Evolutionary conservation across 2,888 invertebrate genomes (phyloP).

Genomic region (Caenorhabditis sinica): DNA sequence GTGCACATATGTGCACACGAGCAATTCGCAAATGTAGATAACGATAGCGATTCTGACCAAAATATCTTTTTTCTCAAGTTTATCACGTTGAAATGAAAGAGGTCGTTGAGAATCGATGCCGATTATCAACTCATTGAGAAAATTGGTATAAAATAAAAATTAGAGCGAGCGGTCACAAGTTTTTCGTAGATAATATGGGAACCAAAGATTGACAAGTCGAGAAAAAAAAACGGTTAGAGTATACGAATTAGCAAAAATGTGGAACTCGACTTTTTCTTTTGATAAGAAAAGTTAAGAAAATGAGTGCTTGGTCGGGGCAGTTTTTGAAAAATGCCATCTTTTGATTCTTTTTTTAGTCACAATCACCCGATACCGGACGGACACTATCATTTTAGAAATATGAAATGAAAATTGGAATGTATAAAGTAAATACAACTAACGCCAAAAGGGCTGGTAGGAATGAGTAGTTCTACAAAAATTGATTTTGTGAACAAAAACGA

Average conservation of each 20-base stretch:
- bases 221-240: slow-evolving; percentile 27
- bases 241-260: slow-evolving; percentile 46
- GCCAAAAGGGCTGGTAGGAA: background rate
- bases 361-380: slow-evolving; percentile 40
- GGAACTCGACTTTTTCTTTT: slow-evolving; percentile 13
- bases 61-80: slow-evolving; percentile 50
- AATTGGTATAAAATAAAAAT: slow-evolving; percentile 45
- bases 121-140: slow-evolving; percentile 19
- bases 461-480: background rate
- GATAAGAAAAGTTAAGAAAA: slow-evolving; percentile 3
- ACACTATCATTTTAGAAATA: slow-evolving; percentile 22
- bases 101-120: slow-evolving; percentile 20
- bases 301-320: slow-evolving; percentile 13
- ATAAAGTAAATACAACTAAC: slow-evolving; percentile 18
- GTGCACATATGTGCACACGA: slow-evolving; percentile 53
- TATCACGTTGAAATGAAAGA: slow-evolving; percentile 36
- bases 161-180: slow-evolving; percentile 44
- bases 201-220: slow-evolving; percentile 36
- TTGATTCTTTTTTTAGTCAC: slow-evolving; percentile 45
- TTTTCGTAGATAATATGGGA: slow-evolving; percentile 23
- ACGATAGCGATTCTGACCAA: slow-evolving; percentile 31
- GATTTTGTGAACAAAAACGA: slow-evolving; percentile 4
- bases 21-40: slow-evolving; percentile 50
- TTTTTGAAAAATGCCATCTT: slow-evolving; percentile 55
- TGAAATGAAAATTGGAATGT: slow-evolving; percentile 28